These are phyloP conservation scores for Sialis lutaria DNA, from an alignment of 2,888 invertebrate genomes.

Conservation along the genomic window DNA sequence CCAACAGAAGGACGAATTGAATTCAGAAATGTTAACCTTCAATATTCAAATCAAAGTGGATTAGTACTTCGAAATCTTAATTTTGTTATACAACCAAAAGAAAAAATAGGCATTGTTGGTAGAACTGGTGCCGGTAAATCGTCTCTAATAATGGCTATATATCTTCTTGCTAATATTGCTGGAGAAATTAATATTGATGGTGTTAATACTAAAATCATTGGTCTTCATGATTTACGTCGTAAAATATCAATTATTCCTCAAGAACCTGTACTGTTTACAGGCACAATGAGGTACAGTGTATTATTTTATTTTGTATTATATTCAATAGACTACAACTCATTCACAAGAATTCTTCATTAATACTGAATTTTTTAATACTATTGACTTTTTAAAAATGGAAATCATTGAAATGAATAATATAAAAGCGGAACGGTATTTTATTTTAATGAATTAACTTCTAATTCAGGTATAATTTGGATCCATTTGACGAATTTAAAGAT, in stretches of 20 bases:
- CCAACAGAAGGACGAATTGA: slow-evolving; percentile 39
- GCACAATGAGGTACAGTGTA: slow-evolving; percentile 32
- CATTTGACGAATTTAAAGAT: slow-evolving; percentile 32
- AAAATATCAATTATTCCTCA: slow-evolving; percentile 47
- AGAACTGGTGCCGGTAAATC: slow-evolving; percentile 41
- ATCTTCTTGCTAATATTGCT: slow-evolving; percentile 33
- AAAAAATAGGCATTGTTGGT: slow-evolving; percentile 43
- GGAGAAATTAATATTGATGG: slow-evolving; percentile 36
- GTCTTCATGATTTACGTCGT: slow-evolving; percentile 33
- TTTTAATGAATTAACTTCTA: too few relatives aligned
- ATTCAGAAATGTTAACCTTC: slow-evolving; percentile 39
- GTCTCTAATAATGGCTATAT: slow-evolving; percentile 33
- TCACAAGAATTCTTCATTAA: too few relatives aligned
- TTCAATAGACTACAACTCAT: too few relatives aligned
- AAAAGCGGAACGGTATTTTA: too few relatives aligned
- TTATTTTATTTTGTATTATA: too few relatives aligned
- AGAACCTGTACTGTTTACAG: slow-evolving; percentile 48
- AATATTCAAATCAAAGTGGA: slow-evolving; percentile 40
- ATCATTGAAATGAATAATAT: too few relatives aligned
- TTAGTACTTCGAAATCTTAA: slow-evolving; percentile 42
- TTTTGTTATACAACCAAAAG: slow-evolving; percentile 27
- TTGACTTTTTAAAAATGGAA: too few relatives aligned
- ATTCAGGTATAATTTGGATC: slow-evolving; percentile 36
- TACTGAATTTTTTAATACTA: too few relatives aligned
- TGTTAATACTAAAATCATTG: slow-evolving; percentile 25